Percentiles rank a stretch among this genome's conserved stretches.
Evolutionary conservation across 2,797 vertebrate genomes (phyloP).

Genomic region (Poecilia picta): DNA sequence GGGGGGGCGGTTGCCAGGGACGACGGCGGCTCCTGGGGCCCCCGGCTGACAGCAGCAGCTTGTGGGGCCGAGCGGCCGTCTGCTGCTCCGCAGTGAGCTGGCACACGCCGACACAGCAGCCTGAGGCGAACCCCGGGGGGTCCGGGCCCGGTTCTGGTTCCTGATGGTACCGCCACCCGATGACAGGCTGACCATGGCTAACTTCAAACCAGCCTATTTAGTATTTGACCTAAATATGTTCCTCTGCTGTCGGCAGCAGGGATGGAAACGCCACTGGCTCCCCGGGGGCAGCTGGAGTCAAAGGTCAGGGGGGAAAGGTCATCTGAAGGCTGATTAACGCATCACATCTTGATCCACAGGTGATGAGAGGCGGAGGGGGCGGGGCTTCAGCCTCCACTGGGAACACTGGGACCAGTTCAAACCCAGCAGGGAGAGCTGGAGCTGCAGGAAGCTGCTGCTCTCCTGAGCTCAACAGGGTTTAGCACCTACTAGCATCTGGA

Average conservation of each 20-base stretch:
- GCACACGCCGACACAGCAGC: slow-evolving; percentile 89
- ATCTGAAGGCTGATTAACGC: slow-evolving; percentile 52
- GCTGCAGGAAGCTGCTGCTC: too few relatives aligned
- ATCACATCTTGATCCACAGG: slow-evolving; percentile 39
- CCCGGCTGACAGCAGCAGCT: slow-evolving; percentile 79
- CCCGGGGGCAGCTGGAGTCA: slow-evolving; percentile 34
- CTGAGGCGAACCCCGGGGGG: slow-evolving; percentile 78
- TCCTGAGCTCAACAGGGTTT: too few relatives aligned
- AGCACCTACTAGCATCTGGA: too few relatives aligned
- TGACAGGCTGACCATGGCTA: too few relatives aligned
- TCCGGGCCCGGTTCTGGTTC: slow-evolving; percentile 31
- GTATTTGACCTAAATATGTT: too few relatives aligned
- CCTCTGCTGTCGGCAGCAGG: too few relatives aligned
- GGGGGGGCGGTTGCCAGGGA: slow-evolving; percentile 71
- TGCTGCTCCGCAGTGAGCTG: slow-evolving; percentile 80
- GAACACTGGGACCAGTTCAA: too few relatives aligned
- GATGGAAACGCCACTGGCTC: too few relatives aligned
- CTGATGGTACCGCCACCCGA: too few relatives aligned
- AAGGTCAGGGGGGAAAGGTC: slow-evolving; percentile 54
- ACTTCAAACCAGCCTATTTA: too few relatives aligned
- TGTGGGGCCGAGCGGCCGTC: slow-evolving; percentile 84
- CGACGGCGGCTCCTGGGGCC: slow-evolving; percentile 69
- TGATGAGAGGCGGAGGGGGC: neutral
- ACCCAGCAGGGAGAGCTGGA: too few relatives aligned
- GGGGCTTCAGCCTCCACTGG: neutral